Conservation (phyloP, 2,888 invertebrate species). For the Orchesellides sinensis region DNA sequence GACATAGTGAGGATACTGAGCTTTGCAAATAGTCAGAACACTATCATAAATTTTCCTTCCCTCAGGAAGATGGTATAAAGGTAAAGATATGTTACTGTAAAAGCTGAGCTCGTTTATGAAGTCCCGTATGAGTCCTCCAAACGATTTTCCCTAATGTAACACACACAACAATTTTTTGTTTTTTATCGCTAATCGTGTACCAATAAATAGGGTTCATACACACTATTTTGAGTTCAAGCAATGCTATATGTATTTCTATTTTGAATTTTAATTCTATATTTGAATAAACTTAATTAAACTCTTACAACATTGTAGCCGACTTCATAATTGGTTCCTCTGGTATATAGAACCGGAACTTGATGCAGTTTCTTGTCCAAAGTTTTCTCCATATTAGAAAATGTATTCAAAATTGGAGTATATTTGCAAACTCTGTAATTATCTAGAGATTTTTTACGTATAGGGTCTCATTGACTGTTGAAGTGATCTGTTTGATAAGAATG, state of each 20-base stretch:
- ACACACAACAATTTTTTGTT: no score
- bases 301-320: slow-evolving; percentile 92
- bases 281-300: slow-evolving; percentile 68
- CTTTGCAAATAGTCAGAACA: slow-evolving; percentile 83
- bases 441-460: no score
- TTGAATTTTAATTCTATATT: not conserved
- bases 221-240: no score
- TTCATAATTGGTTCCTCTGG: slow-evolving; percentile 89
- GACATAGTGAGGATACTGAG: slow-evolving; percentile 88
- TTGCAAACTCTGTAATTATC: no score
- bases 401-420: no score
- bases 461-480: no score
- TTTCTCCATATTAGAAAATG: not conserved
- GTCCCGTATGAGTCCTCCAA: slow-evolving; percentile 84
- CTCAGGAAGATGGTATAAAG: slow-evolving; percentile 84
- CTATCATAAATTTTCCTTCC: slow-evolving; percentile 86
- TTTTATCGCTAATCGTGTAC: no score
- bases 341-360: slow-evolving; percentile 85
- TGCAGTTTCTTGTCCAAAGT: slow-evolving; percentile 23
- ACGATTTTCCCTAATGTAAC: slow-evolving; percentile 86
- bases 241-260: not conserved
- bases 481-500: no score
- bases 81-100: slow-evolving; percentile 84
- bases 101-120: slow-evolving; percentile 81
- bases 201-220: no score